These are phyloP conservation scores for Panulirus ornatus DNA, from an alignment of 1,140 invertebrate genomes.

Conservation along the genomic window DNA sequence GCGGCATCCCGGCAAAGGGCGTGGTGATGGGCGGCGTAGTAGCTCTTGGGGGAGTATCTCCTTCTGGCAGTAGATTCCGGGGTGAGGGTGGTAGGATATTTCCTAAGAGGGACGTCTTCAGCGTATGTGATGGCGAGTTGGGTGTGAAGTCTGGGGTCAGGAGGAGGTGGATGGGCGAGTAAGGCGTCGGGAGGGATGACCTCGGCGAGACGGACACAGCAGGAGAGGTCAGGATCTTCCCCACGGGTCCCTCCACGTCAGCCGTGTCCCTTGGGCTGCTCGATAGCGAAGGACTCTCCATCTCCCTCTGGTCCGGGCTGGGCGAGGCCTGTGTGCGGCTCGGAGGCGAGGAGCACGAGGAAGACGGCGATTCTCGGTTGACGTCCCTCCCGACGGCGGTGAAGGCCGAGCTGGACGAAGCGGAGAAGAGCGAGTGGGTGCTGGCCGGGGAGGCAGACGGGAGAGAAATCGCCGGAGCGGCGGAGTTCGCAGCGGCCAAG, in stretches of 20 bases:
- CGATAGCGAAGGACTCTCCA: neutral
- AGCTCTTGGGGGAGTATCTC: neutral
- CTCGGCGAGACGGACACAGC: neutral
- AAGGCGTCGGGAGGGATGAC: neutral
- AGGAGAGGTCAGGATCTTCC: neutral
- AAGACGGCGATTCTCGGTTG: slow-evolving; percentile 43
- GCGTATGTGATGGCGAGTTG: neutral
- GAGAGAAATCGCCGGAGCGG: neutral
- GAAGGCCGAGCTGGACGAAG: slow-evolving; percentile 50
- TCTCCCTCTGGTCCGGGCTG: neutral
- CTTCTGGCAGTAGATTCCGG: neutral
- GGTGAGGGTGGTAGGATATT: slow-evolving; percentile 8
- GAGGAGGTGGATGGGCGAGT: neutral
- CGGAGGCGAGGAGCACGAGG: slow-evolving; percentile 53
- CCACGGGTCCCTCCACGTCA: neutral
- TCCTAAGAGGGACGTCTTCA: neutral
- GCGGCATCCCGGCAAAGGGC: neutral
- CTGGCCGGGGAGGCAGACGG: neutral
- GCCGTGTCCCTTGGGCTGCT: neutral
- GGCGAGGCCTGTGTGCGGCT: slow-evolving; percentile 23
- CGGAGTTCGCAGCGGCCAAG: slow-evolving; percentile 33
- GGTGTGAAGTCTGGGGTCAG: neutral
- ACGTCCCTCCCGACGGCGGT: slow-evolving; percentile 29
- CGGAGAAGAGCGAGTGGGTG: slow-evolving; percentile 34
- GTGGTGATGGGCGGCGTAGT: neutral